Conservation (phyloP, 2,797 vertebrate species). For the Malurus splendens region DNA sequence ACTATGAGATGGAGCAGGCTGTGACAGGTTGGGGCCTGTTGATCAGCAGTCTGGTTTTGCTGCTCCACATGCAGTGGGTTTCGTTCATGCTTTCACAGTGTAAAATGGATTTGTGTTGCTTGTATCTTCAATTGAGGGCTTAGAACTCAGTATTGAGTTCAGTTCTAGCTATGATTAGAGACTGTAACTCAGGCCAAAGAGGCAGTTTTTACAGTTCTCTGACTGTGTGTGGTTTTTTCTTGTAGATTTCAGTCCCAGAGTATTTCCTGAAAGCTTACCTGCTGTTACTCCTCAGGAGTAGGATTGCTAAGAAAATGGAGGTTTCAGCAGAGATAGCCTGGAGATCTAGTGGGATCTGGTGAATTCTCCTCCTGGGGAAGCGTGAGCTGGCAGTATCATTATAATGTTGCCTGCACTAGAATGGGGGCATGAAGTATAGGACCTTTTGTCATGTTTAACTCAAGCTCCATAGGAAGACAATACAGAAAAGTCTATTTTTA, state of each 20-base stretch:
- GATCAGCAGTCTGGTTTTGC: not conserved
- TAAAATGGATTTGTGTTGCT: not conserved
- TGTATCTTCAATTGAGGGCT: not conserved
- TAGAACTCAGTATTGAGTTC: not conserved
- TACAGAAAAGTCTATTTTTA: not conserved
- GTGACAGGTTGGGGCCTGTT: not conserved
- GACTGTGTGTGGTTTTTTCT: not conserved
- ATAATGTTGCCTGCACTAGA: not conserved
- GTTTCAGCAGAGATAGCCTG: not conserved
- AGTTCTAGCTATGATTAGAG: not conserved
- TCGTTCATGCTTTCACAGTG: not conserved
- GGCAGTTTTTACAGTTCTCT: not conserved
- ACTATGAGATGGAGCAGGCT: not conserved
- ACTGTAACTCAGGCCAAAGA: not conserved
- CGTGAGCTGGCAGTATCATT: not conserved
- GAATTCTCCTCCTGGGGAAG: not conserved
- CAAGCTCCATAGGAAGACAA: not conserved
- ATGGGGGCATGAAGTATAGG: not conserved
- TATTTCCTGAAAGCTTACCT: not conserved
- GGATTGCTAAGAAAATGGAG: not conserved
- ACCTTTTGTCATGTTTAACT: fast-evolving
- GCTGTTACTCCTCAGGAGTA: not conserved
- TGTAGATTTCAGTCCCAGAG: not conserved
- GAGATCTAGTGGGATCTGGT: not conserved
- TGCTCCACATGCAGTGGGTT: not conserved